Evolutionary conservation across 2,888 invertebrate species (phyloP).

Genomic region (Acholoe squamosa): DNA sequence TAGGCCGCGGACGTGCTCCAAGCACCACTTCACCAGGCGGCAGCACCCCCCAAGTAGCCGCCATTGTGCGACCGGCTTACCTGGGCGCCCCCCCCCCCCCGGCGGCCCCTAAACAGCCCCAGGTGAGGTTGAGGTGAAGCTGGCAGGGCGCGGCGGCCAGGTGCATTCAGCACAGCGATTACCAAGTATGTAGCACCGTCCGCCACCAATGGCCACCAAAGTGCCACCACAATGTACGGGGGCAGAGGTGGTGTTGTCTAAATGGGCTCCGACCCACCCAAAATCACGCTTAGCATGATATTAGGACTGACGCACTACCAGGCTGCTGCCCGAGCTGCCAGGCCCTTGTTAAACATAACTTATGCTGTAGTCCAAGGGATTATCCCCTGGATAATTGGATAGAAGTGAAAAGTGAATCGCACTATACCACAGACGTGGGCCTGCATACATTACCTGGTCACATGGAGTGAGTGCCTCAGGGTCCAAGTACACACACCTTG

Average conservation of each 20-base stretch:
- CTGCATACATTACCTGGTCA: slow-evolving; percentile 18
- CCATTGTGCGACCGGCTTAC: not conserved
- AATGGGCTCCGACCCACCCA: not conserved
- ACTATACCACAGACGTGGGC: not conserved
- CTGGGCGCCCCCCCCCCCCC: not conserved
- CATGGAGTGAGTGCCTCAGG: not conserved
- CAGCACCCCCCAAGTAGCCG: slow-evolving; percentile 47
- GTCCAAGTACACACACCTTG: slow-evolving; percentile 26
- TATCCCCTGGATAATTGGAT: slow-evolving; percentile 50
- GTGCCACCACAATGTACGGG: slow-evolving; percentile 19
- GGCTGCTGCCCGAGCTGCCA: not conserved
- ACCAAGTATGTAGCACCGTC: not conserved
- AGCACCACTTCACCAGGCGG: not conserved
- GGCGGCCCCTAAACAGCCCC: not conserved
- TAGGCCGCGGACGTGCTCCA: slow-evolving; percentile 13
- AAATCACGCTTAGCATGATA: slow-evolving; percentile 46
- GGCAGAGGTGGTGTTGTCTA: slow-evolving; percentile 38
- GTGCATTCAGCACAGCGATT: slow-evolving; percentile 38
- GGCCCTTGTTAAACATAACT: slow-evolving; percentile 49
- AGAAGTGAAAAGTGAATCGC: slow-evolving; percentile 50
- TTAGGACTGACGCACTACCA: slow-evolving; percentile 23
- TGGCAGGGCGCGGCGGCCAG: not conserved
- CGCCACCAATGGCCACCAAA: slow-evolving; percentile 18
- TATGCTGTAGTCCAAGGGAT: slow-evolving; percentile 11
- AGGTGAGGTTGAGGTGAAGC: not conserved